Percentiles rank a stretch among this genome's conserved stretches.
Conservation (phyloP, 2,797 vertebrate genomes). For the Halcyon leucocephala region DNA sequence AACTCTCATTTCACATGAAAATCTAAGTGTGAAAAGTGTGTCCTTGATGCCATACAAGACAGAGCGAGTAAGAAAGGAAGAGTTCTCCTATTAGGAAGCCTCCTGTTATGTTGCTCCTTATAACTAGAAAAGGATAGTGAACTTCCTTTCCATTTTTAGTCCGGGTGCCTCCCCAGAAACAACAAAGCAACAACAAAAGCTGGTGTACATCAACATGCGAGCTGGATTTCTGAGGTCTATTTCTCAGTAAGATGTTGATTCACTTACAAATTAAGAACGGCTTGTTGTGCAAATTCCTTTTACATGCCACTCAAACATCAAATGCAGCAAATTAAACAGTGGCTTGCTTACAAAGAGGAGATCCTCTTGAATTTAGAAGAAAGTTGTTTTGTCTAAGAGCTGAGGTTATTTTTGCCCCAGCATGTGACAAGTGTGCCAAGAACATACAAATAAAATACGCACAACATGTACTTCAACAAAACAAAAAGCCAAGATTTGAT, state of each 20-base stretch:
- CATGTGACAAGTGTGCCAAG: background rate
- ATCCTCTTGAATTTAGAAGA: background rate
- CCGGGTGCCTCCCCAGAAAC: background rate
- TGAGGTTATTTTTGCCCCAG: background rate
- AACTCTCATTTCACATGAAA: background rate
- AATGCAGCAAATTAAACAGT: background rate
- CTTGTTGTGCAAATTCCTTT: conserved; percentile 17
- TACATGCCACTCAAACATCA: background rate
- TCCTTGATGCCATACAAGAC: background rate
- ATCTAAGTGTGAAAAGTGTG: background rate
- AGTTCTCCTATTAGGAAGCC: background rate
- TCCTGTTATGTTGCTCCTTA: background rate
- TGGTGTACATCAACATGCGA: background rate
- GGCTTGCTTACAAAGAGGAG: background rate
- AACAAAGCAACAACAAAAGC: background rate
- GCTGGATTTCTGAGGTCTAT: background rate
- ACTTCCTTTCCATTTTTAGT: background rate
- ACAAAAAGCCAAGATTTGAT: background rate
- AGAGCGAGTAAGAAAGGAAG: background rate
- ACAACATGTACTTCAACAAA: background rate
- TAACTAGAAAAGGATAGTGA: background rate
- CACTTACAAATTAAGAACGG: conserved; percentile 16
- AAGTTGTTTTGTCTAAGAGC: background rate
- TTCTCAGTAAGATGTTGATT: background rate
- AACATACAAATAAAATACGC: background rate